Conservation (phyloP, 2,797 vertebrate species). For the Typhlichthys subterraneus region DNA sequence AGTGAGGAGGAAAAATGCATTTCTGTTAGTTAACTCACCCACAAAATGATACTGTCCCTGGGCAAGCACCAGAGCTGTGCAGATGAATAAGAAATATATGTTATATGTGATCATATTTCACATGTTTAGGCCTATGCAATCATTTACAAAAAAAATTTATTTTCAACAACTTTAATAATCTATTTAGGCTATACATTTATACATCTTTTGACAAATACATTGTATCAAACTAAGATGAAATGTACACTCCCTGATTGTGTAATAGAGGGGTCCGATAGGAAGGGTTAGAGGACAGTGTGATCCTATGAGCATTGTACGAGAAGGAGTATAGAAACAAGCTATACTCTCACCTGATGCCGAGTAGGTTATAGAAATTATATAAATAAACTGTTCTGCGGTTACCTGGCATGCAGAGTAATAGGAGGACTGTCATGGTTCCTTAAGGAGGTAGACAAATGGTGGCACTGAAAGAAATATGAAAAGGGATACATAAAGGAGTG, state of each 20-base stretch:
- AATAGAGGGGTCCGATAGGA: no score
- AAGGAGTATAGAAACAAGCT: no score
- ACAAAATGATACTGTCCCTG: constrained; percentile 63
- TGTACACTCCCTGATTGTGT: no score
- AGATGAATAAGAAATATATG: constrained; percentile 22
- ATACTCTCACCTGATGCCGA: not conserved
- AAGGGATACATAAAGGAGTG: constrained; percentile 16
- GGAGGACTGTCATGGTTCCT: constrained; percentile 72
- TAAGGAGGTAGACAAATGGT: constrained; percentile 68
- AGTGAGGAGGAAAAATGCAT: constrained; percentile 30
- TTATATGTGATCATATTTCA: not conserved
- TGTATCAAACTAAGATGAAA: no score
- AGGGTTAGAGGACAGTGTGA: no score
- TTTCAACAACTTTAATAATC: no score
- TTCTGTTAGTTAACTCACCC: constrained; percentile 66
- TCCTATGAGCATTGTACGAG: no score
- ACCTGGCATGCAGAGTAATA: constrained; percentile 67
- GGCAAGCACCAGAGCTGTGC: constrained; percentile 71
- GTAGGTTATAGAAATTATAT: not conserved
- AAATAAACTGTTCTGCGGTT: constrained; percentile 24
- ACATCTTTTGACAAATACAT: no score
- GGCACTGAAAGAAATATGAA: constrained; percentile 40
- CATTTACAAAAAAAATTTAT: no score
- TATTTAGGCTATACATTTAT: no score
- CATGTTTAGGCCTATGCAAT: not conserved